phyloP scores from a whole-genome alignment of 2,797 vertebrate species.

The Danionella dracula region DNA sequence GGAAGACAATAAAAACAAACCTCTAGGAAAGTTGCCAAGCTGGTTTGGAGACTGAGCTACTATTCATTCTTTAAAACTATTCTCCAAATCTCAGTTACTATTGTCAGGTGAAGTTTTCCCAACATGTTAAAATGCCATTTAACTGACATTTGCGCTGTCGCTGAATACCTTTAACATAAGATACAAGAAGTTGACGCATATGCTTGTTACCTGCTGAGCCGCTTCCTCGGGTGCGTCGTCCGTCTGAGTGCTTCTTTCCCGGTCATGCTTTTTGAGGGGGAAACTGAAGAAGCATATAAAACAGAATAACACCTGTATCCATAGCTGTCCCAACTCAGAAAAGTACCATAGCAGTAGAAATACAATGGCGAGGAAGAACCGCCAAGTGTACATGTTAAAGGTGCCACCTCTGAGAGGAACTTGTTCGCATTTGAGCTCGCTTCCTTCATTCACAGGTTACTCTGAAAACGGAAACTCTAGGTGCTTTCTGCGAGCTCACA shows the following conservation, averaged over 20 bases:
- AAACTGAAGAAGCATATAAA: slow-evolving; percentile 48
- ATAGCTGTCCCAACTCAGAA: slow-evolving; percentile 53
- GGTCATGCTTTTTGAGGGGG: slow-evolving; percentile 17
- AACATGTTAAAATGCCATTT: no score
- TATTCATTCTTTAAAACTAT: no score
- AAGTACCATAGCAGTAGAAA: slow-evolving; percentile 61
- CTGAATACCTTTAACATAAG: no score
- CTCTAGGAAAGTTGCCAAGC: no score
- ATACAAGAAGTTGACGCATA: background rate
- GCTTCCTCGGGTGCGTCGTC: slow-evolving; percentile 44
- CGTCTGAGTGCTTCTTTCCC: slow-evolving; percentile 66
- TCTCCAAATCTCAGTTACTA: no score
- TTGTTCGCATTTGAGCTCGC: background rate
- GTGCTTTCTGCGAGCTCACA: background rate
- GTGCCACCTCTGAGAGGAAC: background rate
- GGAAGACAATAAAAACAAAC: no score
- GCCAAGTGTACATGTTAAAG: slow-evolving; percentile 58
- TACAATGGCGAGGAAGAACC: slow-evolving; percentile 46
- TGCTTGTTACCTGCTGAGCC: slow-evolving; percentile 38
- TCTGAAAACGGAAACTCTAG: background rate
- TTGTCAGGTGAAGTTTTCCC: no score
- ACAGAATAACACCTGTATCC: slow-evolving; percentile 47
- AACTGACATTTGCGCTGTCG: no score
- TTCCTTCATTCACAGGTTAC: background rate
- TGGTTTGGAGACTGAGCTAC: no score